phyloP scores from a whole-genome alignment of 92 coral and sea anemone species.

The Anthopleura xanthogrammica region DNA sequence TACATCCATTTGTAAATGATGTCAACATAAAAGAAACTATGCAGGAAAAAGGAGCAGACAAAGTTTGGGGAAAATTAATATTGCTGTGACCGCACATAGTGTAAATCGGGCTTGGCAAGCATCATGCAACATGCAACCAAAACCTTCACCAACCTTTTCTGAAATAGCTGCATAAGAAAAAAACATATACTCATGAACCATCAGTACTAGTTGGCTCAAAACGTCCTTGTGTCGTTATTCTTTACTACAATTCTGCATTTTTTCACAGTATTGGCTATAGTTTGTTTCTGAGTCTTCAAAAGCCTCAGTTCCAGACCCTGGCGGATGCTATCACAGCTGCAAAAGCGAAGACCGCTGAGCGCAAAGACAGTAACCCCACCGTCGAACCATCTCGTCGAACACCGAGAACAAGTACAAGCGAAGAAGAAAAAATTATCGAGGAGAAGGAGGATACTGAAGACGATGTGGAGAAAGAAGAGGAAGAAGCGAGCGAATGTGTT shows the following conservation, averaged over 20 bases:
- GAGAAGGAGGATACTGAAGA: conserved; percentile 42
- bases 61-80: too few species aligned
- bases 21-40: too few species aligned
- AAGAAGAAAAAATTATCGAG: conserved; percentile 60
- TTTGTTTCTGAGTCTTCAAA: conserved; percentile 79
- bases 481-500: conserved; percentile 60
- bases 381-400: conserved; percentile 60
- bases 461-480: conserved; percentile 42
- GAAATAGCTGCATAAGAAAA: too few species aligned
- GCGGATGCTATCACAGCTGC: conserved; percentile 60
- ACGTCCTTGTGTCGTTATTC: too few species aligned
- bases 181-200: too few species aligned
- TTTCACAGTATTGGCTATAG: conserved; percentile 79
- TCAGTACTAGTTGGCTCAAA: too few species aligned
- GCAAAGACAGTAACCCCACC: conserved; percentile 68
- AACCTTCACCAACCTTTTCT: too few species aligned
- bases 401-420: conserved; percentile 57
- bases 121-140: too few species aligned
- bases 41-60: too few species aligned
- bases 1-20: too few species aligned
- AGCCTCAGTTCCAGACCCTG: conserved; percentile 79
- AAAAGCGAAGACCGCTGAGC: conserved; percentile 60
- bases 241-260: not conserved
- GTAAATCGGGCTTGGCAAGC: too few species aligned
- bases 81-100: too few species aligned